Base-by-base conservation (phyloP, 37 sponge, comb jelly and placozoan genomes). In the Aplysina aerophoba region DNA sequence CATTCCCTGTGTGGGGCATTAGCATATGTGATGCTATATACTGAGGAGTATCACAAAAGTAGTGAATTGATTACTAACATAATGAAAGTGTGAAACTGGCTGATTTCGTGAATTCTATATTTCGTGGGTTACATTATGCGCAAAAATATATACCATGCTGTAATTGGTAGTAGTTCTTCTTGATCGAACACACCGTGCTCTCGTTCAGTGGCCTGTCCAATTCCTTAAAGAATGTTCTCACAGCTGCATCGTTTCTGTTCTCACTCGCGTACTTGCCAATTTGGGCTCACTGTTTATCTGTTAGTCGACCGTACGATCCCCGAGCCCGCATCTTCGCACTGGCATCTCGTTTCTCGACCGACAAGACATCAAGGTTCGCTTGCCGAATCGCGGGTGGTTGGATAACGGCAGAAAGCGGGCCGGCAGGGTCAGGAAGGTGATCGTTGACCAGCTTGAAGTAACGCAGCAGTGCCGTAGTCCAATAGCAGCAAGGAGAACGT, bases 231-330 rank as follows among this genome's bases (percentile, higher is more conserved):
- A 73, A 73, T 73, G 17, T 73, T 19, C 35, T 73, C 38, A 73
- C 74, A 73, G 74, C 39, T 73, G 74, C 74, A 73, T 37, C 74
- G 36, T 73, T 73, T 13, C 74, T 11, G 38, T 73, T 73, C 74
- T 73, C 74, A 31, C 74, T 37, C 74, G 38, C 74, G 74, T 73
- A 73, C 38, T 73, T 73, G 38, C 74, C 74, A 31, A 73, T 73
- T 40, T 73, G 74, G 8, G 74, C 74, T 73, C 74, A 40, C 74
- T 73, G 74, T 31, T 73, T 28, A 73, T 73, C 74, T 33, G 74
- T 73, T 73, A 73, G 74, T 73, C 74, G 74, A 73, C 74, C 74
- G 41, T 73, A 73, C 41, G 74, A 19, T 73, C 74, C 74, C 74
- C 30, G 74, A 38, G 74, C 20, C 38, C 39, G 74, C 39, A 41